Conservation (phyloP, 2,113 vertebrate genomes). For the Muntiacus muntjak region DNA sequence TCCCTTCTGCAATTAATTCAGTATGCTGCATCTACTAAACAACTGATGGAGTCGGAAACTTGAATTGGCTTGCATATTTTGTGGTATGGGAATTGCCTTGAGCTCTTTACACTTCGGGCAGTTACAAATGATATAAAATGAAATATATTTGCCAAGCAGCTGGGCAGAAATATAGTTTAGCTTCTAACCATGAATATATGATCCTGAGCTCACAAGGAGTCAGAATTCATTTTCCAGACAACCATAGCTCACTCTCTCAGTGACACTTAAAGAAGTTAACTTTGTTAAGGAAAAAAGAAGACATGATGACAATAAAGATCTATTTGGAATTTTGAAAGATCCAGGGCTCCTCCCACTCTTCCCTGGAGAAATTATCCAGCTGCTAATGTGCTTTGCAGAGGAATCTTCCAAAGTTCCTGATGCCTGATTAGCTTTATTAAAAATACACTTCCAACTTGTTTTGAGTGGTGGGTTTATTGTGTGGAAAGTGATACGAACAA, state of each 20-base stretch:
- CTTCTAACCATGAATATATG: neutral
- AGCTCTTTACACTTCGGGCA: neutral
- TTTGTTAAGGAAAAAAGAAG: neutral
- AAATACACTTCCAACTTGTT: slow-evolving; percentile 31
- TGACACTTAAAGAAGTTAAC: neutral
- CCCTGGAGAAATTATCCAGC: slow-evolving; percentile 54
- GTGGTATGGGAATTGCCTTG: neutral
- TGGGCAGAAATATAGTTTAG: neutral
- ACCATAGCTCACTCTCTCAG: neutral
- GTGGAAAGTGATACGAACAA: slow-evolving; percentile 5
- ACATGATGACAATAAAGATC: slow-evolving; percentile 12
- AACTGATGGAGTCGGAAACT: neutral
- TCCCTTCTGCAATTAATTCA: neutral
- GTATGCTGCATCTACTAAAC: neutral
- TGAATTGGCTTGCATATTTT: neutral
- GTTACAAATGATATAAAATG: neutral
- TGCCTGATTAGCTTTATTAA: slow-evolving; percentile 59
- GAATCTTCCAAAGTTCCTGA: slow-evolving; percentile 13
- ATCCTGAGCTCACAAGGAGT: neutral
- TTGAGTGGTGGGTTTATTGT: slow-evolving; percentile 18
- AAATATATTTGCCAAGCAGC: neutral
- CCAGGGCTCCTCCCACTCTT: slow-evolving; percentile 20
- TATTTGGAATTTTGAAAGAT: slow-evolving; percentile 40
- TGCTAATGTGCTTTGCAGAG: slow-evolving; percentile 42
- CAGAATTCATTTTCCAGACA: neutral